Percentiles rank a stretch among this genome's conserved stretches.
Conservation (phyloP, 2,888 invertebrate genomes). For the Calephelis perditalis region DNA sequence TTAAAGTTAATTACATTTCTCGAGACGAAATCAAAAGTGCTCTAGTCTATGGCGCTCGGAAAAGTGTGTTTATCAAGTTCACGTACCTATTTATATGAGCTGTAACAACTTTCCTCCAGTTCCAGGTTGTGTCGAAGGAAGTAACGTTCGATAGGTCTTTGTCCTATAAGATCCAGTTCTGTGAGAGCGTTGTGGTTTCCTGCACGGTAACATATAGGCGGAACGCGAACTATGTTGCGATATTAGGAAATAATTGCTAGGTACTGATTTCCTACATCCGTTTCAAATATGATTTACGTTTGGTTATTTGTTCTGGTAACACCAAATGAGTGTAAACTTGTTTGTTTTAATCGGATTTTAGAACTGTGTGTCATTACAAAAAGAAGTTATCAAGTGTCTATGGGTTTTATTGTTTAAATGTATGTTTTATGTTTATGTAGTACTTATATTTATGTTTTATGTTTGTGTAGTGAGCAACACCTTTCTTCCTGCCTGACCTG, state of each 20-base stretch:
- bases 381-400: too few relatives aligned
- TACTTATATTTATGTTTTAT: too few relatives aligned
- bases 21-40: constrained; percentile 62
- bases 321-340: too few relatives aligned
- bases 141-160: constrained; percentile 67
- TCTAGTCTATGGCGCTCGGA: constrained; percentile 51
- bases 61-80: constrained; percentile 73
- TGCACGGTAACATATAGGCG: constrained; percentile 39
- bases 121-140: constrained; percentile 57
- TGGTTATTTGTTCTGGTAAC: too few relatives aligned
- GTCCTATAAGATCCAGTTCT: constrained; percentile 67
- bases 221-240: constrained; percentile 13
- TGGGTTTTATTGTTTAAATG: too few relatives aligned
- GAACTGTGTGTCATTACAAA: too few relatives aligned
- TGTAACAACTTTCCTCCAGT: constrained; percentile 62
- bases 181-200: constrained; percentile 46
- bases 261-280: not conserved
- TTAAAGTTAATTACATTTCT: constrained; percentile 47
- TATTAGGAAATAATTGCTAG: constrained; percentile 14
- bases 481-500: too few relatives aligned
- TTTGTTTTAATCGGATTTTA: too few relatives aligned
- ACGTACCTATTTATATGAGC: constrained; percentile 64
- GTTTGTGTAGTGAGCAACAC: too few relatives aligned
- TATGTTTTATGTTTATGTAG: too few relatives aligned
- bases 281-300: too few relatives aligned